Conservation (phyloP, 2,113 vertebrate genomes). For the Cyphomyrus plagiostoma region DNA sequence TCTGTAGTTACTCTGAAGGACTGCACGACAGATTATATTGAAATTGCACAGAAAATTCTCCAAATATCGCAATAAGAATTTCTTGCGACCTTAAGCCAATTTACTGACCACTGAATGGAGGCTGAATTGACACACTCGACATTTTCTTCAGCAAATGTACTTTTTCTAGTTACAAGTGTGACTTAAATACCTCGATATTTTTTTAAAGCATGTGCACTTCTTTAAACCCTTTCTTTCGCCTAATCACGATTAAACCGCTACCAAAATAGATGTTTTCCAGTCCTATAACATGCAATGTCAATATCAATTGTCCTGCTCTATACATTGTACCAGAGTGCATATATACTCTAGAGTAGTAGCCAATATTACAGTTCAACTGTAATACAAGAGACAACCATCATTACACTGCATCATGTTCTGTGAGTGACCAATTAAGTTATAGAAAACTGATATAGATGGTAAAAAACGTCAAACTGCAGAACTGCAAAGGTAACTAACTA, state of each 20-base stretch:
- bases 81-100: neutral
- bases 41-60: neutral
- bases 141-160: neutral
- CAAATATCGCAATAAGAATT: neutral
- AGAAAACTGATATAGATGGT: too few species aligned
- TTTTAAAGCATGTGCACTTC: neutral
- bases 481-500: too few species aligned
- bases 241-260: neutral
- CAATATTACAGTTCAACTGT: too few species aligned
- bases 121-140: neutral
- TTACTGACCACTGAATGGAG: neutral
- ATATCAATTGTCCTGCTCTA: neutral
- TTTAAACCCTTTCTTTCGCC: neutral
- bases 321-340: neutral
- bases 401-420: too few species aligned
- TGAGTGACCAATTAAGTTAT: too few species aligned
- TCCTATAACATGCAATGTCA: neutral
- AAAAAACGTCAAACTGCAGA: too few species aligned
- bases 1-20: neutral
- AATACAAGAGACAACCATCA: too few species aligned
- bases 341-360: too few species aligned
- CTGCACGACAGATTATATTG: neutral
- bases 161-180: neutral
- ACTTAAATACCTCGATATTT: neutral
- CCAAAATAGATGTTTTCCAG: neutral